These are phyloP conservation scores for Ruditapes philippinarum DNA, from an alignment of 1,140 invertebrate genomes.

Conservation along the genomic window DNA sequence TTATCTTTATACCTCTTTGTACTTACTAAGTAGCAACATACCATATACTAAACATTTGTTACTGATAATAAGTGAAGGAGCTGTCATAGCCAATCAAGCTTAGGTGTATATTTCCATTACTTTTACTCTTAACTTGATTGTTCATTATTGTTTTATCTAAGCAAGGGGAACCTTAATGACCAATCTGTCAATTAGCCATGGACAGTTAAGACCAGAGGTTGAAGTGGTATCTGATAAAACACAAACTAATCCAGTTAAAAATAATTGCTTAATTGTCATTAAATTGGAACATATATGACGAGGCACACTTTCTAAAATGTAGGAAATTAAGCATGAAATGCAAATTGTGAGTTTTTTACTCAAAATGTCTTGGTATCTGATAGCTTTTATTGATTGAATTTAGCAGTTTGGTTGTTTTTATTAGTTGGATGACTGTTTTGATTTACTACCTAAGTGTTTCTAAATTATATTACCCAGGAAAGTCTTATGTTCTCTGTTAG, in stretches of 20 bases:
- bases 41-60: too few species aligned
- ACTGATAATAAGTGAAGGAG: too few species aligned
- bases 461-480: too few species aligned
- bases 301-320: slow-evolving; percentile 7
- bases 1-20: too few species aligned
- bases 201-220: not conserved
- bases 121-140: not conserved
- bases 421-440: too few species aligned
- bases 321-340: slow-evolving; percentile 12
- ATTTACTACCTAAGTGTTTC: too few species aligned
- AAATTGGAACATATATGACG: not conserved
- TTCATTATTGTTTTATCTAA: not conserved
- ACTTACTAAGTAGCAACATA: too few species aligned
- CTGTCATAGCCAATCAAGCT: not conserved
- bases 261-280: slow-evolving; percentile 12
- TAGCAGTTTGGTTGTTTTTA: not conserved
- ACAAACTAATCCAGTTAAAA: slow-evolving; percentile 11
- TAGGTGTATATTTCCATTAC: not conserved
- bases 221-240: not conserved
- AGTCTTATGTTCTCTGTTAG: too few species aligned
- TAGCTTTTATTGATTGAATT: not conserved
- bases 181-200: slow-evolving; percentile 26
- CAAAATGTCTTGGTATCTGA: not conserved
- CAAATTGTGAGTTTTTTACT: too few species aligned
- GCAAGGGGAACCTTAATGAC: not conserved